phyloP scores from a whole-genome alignment of 2,888 invertebrate species.

The Xylocampa areola region DNA sequence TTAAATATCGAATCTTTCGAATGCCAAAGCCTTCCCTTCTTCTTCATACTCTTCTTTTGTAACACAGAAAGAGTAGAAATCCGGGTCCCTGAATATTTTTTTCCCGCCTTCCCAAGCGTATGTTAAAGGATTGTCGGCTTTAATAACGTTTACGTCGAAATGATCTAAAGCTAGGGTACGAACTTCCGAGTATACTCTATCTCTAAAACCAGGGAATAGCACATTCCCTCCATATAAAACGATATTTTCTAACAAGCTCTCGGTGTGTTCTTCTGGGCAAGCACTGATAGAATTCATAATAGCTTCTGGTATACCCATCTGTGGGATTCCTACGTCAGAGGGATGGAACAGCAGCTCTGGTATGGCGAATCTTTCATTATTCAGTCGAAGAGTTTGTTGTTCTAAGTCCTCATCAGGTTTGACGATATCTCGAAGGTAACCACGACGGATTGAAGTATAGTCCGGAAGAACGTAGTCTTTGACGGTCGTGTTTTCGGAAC shows the following conservation, averaged over 20 bases:
- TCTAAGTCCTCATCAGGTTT: constrained; percentile 86
- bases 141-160: constrained; percentile 92
- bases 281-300: constrained; percentile 93
- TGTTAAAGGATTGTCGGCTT: constrained; percentile 92
- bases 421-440: constrained; percentile 89
- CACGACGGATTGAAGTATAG: constrained; percentile 96
- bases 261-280: constrained; percentile 93
- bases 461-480: constrained; percentile 99
- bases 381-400: constrained; percentile 95
- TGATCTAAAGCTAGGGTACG: constrained; percentile 94
- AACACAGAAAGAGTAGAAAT: constrained; percentile 93
- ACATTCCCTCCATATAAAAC: constrained; percentile 95
- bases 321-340: constrained; percentile 97
- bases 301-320: constrained; percentile 97
- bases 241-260: constrained; percentile 95
- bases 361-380: constrained; percentile 98
- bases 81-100: constrained; percentile 92
- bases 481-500: constrained; percentile 92
- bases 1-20: constrained; percentile 89
- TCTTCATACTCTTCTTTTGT: constrained; percentile 97
- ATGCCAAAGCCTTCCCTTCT: constrained; percentile 91
- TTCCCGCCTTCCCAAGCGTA: constrained; percentile 98
- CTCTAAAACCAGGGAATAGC: constrained; percentile 95
- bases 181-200: constrained; percentile 92
- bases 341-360: constrained; percentile 98